phyloP scores from a whole-genome alignment of 1,140 invertebrate genomes.

The Phymorhynchus buccinoides region DNA sequence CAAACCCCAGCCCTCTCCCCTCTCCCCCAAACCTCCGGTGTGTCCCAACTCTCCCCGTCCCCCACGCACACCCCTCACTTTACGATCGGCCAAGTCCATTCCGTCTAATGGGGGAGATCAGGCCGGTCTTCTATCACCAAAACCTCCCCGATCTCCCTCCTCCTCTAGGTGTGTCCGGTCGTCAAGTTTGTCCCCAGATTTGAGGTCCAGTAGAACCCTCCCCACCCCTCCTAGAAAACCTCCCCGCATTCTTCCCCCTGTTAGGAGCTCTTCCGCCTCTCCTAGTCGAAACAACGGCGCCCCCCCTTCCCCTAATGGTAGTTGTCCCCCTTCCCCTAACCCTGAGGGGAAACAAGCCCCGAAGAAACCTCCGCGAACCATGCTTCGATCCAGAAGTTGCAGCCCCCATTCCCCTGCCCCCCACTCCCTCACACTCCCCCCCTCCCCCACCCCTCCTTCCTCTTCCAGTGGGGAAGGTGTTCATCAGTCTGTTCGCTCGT shows the following conservation, averaged over 20 bases:
- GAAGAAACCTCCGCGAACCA: slow-evolving; percentile 26
- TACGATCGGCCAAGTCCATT: background rate
- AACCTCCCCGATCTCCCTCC: background rate
- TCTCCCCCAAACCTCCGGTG: slow-evolving; percentile 24
- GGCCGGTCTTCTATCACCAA: background rate
- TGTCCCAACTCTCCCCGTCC: background rate
- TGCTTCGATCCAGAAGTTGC: background rate
- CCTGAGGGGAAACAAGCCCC: slow-evolving; percentile 19
- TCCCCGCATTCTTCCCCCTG: background rate
- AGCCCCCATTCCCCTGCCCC: slow-evolving; percentile 32
- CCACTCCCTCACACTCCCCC: background rate
- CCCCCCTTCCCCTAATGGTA: slow-evolving; percentile 2
- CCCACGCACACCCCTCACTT: background rate
- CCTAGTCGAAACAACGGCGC: slow-evolving; percentile 25
- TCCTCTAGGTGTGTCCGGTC: background rate
- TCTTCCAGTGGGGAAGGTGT: background rate
- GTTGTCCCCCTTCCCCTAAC: slow-evolving; percentile 22
- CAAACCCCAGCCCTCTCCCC: background rate
- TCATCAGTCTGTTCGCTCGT: slow-evolving; percentile 27
- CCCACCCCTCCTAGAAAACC: slow-evolving; percentile 6
- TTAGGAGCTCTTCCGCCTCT: background rate
- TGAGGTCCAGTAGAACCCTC: background rate
- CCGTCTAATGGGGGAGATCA: slow-evolving; percentile 6
- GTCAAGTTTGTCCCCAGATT: background rate
- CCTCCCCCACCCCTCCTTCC: slow-evolving; percentile 10